Percentiles rank a stretch among this genome's conserved stretches.
Conservation (phyloP, 2,888 invertebrate genomes). For the Aquatica leii region DNA sequence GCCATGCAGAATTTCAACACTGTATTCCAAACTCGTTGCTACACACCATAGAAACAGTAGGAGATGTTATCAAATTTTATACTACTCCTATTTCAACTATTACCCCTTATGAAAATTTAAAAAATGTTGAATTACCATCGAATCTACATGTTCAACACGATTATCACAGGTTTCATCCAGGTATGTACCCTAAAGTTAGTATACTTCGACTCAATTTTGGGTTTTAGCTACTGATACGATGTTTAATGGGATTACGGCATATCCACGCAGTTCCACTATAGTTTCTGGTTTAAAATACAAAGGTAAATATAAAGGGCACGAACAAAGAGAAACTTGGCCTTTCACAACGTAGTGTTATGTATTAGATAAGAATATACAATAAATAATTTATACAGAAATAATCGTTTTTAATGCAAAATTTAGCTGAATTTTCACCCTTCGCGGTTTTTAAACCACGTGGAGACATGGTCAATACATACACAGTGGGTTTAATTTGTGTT, state of each 20-base stretch:
- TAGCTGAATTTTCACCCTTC: too few species aligned
- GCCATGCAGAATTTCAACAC: conserved; percentile 77
- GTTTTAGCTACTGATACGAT: conserved; percentile 70
- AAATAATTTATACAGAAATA: conserved; percentile 8
- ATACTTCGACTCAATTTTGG: background rate
- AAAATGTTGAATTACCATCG: conserved; percentile 78
- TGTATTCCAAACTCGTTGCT: conserved; percentile 83
- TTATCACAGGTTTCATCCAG: conserved; percentile 84
- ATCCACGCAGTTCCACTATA: conserved; percentile 83
- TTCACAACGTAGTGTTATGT: conserved; percentile 50
- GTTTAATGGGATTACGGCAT: conserved; percentile 83
- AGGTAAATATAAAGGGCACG: conserved; percentile 80
- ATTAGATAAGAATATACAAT: background rate
- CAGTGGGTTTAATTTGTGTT: too few species aligned
- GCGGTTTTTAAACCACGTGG: too few species aligned
- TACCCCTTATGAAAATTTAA: conserved; percentile 78
- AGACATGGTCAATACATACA: too few species aligned
- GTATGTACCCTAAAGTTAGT: conserved; percentile 56
- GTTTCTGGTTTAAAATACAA: conserved; percentile 84
- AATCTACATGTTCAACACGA: conserved; percentile 87
- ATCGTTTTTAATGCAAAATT: too few species aligned
- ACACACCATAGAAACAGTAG: conserved; percentile 78
- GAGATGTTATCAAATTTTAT: conserved; percentile 77
- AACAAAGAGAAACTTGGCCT: conserved; percentile 70
- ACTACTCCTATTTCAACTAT: conserved; percentile 72